These are phyloP conservation scores for Escarpia spicata DNA, from an alignment of 2,888 invertebrate genomes.

Conservation along the genomic window DNA sequence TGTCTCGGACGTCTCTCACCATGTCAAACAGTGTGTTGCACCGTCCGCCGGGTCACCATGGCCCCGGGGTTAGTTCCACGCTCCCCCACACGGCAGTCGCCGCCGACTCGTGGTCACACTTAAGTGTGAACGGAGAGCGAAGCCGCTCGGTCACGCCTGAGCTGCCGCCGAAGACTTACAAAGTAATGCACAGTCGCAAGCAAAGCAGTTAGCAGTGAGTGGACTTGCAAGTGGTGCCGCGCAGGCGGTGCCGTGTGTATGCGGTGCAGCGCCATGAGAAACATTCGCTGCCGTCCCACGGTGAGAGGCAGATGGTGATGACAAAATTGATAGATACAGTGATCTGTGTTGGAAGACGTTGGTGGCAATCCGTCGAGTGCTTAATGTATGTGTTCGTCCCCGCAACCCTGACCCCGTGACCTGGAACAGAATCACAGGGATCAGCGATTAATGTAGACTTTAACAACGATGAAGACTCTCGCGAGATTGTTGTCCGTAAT, in stretches of 20 bases:
- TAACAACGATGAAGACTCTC: neutral
- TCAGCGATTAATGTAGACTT: neutral
- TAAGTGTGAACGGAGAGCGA: neutral
- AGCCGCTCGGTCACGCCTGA: conserved; percentile 49
- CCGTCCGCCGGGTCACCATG: conserved; percentile 21
- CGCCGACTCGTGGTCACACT: conserved; percentile 19
- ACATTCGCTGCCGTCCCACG: neutral
- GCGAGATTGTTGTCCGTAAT: neutral
- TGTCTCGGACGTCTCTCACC: conserved; percentile 6
- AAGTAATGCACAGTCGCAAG: conserved; percentile 37
- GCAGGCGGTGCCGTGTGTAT: neutral
- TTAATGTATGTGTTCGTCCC: neutral
- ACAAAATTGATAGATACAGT: neutral
- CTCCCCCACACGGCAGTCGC: conserved; percentile 19
- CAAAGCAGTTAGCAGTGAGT: conserved; percentile 38
- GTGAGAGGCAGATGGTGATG: conserved; percentile 17
- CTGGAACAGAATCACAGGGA: neutral
- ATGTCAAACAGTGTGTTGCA: neutral
- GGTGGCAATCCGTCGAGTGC: conserved; percentile 11
- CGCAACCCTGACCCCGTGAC: neutral
- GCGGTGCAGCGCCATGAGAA: neutral
- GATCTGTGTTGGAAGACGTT: neutral
- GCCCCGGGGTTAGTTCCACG: conserved; percentile 28
- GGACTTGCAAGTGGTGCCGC: neutral
- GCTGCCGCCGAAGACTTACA: conserved; percentile 63